Percentiles rank a stretch among this genome's conserved stretches.
These are phyloP conservation scores for Ictidomys tridecemlineatus DNA, from an alignment of 2,113 vertebrate species.

Conservation along the genomic window DNA sequence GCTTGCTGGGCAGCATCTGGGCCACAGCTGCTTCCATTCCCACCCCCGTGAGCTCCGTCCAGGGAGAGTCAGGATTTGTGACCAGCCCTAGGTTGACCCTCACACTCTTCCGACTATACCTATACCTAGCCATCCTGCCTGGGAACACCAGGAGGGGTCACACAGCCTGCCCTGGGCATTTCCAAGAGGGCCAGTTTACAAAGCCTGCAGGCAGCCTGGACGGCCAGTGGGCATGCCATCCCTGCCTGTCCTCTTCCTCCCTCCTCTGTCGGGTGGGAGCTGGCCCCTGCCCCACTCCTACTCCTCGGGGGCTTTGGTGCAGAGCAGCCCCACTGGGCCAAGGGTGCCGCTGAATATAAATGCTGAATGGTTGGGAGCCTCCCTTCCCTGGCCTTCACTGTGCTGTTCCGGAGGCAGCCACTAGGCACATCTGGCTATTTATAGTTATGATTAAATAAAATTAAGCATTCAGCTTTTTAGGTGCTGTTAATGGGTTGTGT, in stretches of 20 bases:
- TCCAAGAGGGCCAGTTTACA: neutral
- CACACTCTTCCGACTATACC: too few relatives aligned
- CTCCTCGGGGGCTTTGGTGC: neutral
- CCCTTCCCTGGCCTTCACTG: neutral
- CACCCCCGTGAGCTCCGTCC: neutral
- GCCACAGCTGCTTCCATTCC: neutral
- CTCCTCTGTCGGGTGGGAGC: neutral
- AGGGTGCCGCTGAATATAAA: neutral
- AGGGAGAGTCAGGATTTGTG: slow-evolving; percentile 1
- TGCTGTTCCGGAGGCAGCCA: neutral
- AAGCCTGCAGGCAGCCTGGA: too few relatives aligned
- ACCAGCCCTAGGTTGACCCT: neutral
- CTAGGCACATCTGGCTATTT: neutral
- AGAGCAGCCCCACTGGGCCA: neutral
- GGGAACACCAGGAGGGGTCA: neutral
- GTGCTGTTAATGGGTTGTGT: neutral
- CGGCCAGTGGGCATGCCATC: neutral
- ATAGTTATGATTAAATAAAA: neutral
- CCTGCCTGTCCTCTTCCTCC: accelerated
- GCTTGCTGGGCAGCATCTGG: neutral
- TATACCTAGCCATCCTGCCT: too few relatives aligned
- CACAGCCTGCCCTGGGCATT: accelerated
- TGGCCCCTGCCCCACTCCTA: accelerated
- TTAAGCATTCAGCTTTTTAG: neutral
- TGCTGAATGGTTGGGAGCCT: neutral